Percentiles rank a stretch among this genome's conserved stretches.
Evolutionary conservation across 2,888 invertebrate genomes (phyloP).

Genomic region (Choreutis nemorana): DNA sequence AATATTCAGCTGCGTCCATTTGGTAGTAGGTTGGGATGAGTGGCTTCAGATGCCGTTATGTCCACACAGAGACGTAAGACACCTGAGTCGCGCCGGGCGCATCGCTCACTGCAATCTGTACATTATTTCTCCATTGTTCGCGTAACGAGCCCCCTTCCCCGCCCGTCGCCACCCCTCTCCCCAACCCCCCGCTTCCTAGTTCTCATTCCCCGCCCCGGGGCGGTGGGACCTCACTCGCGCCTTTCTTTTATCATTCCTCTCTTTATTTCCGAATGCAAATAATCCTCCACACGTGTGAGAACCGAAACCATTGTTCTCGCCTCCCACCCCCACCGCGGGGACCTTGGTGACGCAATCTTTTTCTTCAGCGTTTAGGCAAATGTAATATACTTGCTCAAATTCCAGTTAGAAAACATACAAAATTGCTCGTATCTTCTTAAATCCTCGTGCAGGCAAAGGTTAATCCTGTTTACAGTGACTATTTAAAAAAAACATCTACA

Average conservation of each 20-base stretch:
- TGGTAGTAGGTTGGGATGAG: too few relatives aligned
- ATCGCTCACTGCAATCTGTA: constrained; percentile 68
- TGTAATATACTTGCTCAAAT: constrained; percentile 36
- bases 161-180: constrained; percentile 24
- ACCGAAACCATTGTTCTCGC: constrained; percentile 68
- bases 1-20: too few relatives aligned
- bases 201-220: constrained; percentile 64
- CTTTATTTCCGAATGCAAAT: constrained; percentile 69
- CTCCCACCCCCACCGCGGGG: constrained; percentile 50
- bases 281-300: constrained; percentile 69
- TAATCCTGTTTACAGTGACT: too few relatives aligned
- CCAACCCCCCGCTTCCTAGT: constrained; percentile 30
- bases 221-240: constrained; percentile 64
- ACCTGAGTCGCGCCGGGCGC: constrained; percentile 64
- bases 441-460: too few relatives aligned
- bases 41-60: constrained; percentile 32
- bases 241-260: constrained; percentile 67
- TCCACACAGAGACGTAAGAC: constrained; percentile 52
- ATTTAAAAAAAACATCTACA: too few relatives aligned
- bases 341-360: constrained; percentile 66
- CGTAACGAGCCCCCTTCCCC: constrained; percentile 60
- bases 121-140: constrained; percentile 68
- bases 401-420: too few relatives aligned
- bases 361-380: constrained; percentile 59
- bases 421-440: too few relatives aligned